Conservation (phyloP, 1,140 invertebrate species). For the Aphelenchoides besseyi region DNA sequence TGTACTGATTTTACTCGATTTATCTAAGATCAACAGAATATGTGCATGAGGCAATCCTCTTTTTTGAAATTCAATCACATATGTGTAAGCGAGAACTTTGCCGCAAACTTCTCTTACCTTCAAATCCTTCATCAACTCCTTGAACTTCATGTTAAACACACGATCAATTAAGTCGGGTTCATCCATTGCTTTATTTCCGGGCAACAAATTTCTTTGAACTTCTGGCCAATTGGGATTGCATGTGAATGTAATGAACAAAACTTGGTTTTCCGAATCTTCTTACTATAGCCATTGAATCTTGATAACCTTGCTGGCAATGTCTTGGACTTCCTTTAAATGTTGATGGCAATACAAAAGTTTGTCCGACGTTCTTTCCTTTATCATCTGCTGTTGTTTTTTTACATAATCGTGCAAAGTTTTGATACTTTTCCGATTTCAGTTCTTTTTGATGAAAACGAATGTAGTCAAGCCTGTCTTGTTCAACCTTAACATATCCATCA, state of each 20-base stretch:
- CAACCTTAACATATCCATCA: slow-evolving; percentile 67
- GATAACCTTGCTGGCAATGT: slow-evolving; percentile 24
- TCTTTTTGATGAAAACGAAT: slow-evolving; percentile 65
- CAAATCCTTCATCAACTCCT: slow-evolving; percentile 63
- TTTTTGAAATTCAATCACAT: slow-evolving; percentile 67
- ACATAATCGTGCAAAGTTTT: slow-evolving; percentile 63
- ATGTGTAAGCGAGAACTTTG: slow-evolving; percentile 35
- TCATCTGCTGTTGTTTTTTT: slow-evolving; percentile 22
- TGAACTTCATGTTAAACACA: slow-evolving; percentile 66
- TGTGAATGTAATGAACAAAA: slow-evolving; percentile 67
- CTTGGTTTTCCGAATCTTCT: slow-evolving; percentile 63
- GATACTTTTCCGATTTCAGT: slow-evolving; percentile 65
- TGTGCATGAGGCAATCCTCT: slow-evolving; percentile 67
- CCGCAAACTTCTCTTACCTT: slow-evolving; percentile 51
- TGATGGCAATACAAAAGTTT: slow-evolving; percentile 63
- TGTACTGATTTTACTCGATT: slow-evolving; percentile 51
- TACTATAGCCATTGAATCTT: slow-evolving; percentile 63
- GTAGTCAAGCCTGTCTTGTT: slow-evolving; percentile 63
- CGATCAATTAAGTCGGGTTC: slow-evolving; percentile 64
- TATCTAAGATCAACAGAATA: slow-evolving; percentile 63
- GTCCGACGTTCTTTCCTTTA: slow-evolving; percentile 40
- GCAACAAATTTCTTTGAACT: slow-evolving; percentile 58
- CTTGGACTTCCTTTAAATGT: slow-evolving; percentile 12
- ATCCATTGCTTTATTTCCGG: slow-evolving; percentile 55
- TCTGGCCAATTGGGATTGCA: slow-evolving; percentile 67